These are phyloP conservation scores for Columba guinea DNA, from an alignment of 2,797 vertebrate genomes.

Conservation along the genomic window DNA sequence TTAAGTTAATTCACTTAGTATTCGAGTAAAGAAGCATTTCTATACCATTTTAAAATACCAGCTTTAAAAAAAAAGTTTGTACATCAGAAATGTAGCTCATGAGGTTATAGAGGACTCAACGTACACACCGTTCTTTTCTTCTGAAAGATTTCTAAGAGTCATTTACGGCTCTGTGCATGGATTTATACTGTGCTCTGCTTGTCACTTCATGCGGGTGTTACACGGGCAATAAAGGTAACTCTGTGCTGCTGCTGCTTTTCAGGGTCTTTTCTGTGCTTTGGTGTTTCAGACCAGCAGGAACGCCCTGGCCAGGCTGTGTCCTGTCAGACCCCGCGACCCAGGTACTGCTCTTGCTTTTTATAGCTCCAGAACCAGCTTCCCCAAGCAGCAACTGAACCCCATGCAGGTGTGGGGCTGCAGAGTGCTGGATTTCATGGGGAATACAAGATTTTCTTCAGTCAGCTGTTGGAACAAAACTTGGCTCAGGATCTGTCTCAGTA, in stretches of 20 bases:
- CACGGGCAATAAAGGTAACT: constrained; percentile 43
- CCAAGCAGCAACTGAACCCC: neutral
- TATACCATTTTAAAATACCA: constrained; percentile 32
- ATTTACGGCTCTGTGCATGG: constrained; percentile 1
- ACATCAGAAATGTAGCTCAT: neutral
- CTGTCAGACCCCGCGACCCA: neutral
- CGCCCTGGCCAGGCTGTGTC: neutral
- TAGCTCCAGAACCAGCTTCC: neutral
- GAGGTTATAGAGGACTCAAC: neutral
- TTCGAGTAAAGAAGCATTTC: constrained; percentile 50
- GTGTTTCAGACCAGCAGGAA: neutral
- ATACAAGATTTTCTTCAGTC: neutral
- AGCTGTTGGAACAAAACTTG: too few relatives aligned
- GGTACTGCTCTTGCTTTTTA: neutral
- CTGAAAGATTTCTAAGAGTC: constrained; percentile 13
- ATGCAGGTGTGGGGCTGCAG: neutral
- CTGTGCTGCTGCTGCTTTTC: neutral
- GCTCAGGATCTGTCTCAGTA: neutral
- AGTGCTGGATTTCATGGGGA: rapidly evolving
- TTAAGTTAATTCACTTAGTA: constrained; percentile 41
- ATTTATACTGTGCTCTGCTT: constrained; percentile 15
- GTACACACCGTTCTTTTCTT: constrained; percentile 4
- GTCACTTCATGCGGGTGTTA: constrained; percentile 7
- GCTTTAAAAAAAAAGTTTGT: constrained; percentile 31
- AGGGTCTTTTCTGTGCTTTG: neutral